These are phyloP conservation scores for Hecatera dysodea DNA, from an alignment of 2,888 invertebrate species.

Conservation along the genomic window DNA sequence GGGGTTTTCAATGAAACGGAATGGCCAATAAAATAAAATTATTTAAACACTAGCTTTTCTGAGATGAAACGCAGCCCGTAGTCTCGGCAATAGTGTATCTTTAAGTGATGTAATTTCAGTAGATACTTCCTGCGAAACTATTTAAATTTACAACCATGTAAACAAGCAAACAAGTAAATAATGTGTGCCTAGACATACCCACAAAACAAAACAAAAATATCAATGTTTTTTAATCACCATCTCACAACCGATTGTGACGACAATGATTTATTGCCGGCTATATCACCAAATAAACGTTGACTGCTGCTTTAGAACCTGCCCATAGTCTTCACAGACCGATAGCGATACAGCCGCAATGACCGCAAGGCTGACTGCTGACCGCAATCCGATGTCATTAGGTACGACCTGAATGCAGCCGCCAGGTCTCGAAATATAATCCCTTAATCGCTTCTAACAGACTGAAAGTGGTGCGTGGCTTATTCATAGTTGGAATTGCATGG, in stretches of 20 bases:
- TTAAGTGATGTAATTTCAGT: no score
- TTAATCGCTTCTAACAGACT: constrained; percentile 30
- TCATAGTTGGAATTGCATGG: constrained; percentile 4
- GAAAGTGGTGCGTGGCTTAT: neutral
- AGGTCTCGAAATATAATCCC: constrained; percentile 15
- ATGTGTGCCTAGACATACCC: no score
- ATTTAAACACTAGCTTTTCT: no score
- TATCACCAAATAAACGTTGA: neutral
- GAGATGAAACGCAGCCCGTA: neutral
- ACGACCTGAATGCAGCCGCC: constrained; percentile 13
- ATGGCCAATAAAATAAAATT: no score
- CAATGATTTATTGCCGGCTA: neutral
- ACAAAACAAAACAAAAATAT: no score
- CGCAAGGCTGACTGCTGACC: constrained; percentile 31
- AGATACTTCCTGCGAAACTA: no score
- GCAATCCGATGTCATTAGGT: constrained; percentile 37
- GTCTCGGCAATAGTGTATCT: neutral
- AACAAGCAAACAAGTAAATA: no score
- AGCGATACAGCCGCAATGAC: constrained; percentile 7
- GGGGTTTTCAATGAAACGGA: no score
- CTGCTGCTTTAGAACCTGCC: neutral
- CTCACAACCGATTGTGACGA: no score
- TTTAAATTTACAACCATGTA: no score
- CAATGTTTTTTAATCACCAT: no score
- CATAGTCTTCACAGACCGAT: neutral